Conservation (phyloP, 1,140 invertebrate genomes). For the Drosophila pectinifera region DNA sequence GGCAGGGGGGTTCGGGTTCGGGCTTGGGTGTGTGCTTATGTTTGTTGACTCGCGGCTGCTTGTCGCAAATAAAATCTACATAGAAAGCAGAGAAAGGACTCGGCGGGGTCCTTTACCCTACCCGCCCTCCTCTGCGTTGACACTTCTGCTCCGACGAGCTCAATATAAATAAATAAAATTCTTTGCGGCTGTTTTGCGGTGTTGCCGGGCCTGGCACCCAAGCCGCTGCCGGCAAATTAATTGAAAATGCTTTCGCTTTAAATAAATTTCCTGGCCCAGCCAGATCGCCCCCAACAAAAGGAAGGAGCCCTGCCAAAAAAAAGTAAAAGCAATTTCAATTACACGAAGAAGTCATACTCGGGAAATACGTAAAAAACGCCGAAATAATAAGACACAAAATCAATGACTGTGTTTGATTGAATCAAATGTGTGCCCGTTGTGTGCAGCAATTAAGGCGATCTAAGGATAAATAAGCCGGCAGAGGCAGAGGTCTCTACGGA, state of each 20-base stretch:
- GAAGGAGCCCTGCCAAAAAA: slow-evolving; percentile 2
- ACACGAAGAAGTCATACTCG: slow-evolving; percentile 52
- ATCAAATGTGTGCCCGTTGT: slow-evolving; percentile 68
- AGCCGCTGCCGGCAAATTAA: slow-evolving; percentile 67
- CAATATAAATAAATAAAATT: slow-evolving; percentile 82
- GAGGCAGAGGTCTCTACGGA: slow-evolving; percentile 11
- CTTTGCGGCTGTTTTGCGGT: slow-evolving; percentile 70
- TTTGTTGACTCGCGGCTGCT: slow-evolving; percentile 79
- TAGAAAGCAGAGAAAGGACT: slow-evolving; percentile 57
- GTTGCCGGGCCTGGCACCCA: slow-evolving; percentile 34
- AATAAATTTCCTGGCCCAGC: slow-evolving; percentile 54
- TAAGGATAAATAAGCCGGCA: slow-evolving; percentile 57
- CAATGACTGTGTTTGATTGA: slow-evolving; percentile 73
- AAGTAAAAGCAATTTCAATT: slow-evolving; percentile 74
- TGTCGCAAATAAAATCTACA: slow-evolving; percentile 79
- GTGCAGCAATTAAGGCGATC: slow-evolving; percentile 72
- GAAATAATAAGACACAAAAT: slow-evolving; percentile 54
- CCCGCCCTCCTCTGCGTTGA: slow-evolving; percentile 39
- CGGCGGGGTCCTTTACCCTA: slow-evolving; percentile 12
- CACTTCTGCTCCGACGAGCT: slow-evolving; percentile 66
- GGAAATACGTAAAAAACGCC: slow-evolving; percentile 2
- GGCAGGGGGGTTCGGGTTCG: slow-evolving; percentile 1
- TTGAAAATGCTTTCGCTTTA: slow-evolving; percentile 68
- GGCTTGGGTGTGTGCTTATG: slow-evolving; percentile 42
- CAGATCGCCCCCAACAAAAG: slow-evolving; percentile 13